Base-by-base conservation (phyloP, 2,888 invertebrate genomes). In the Tetropium fuscum region DNA sequence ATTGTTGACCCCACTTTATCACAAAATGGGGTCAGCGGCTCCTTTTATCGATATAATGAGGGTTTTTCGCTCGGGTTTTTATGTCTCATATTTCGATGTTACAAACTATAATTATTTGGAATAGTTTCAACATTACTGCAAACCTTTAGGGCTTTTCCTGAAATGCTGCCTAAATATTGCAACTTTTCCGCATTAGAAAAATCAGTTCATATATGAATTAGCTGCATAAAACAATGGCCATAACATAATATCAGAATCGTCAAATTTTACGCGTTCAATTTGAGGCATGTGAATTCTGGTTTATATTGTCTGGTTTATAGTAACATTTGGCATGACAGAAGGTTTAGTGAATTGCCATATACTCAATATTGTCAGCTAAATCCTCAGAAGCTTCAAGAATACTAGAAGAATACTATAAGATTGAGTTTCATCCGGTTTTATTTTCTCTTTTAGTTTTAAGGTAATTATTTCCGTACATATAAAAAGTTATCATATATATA, bases 181-280 rank as follows among this genome's bases (percentile, higher is more conserved):
- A 58, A 44, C 25, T 58, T 58, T 53, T 58, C 44, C 1, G 53
- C 53, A 6, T 41, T 53, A 11, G 53, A 53, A 30, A 58, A 47
- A 18, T 53, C 45, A 3, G 27, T 10, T 16, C 32, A n/a, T 11
- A 19, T n/a, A 41, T 59, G 53, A 11, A 47, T 32, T 38, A 48
- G 20, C 15, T 58, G 53, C 47, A 34, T 58, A 41, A 40, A 58
- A 58, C 19, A 53, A 8, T 25, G 59, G 19, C 43, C 59, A 49
- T 11, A 54, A 19, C 15, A 44, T 22, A 15, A 47, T 34, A 44
- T 58, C 44, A 2, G 32, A 20, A 3, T 45, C 58, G 16, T 56
- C 48, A 22, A 56, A 41, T 40, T 56, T 56, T 38, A 56, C 19
- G 4, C 51, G 30, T 36, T 58, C 58, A 16, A 58, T 53, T 25